Conservation (phyloP, 2,888 invertebrate species). For the Cartodere bifasciata region DNA sequence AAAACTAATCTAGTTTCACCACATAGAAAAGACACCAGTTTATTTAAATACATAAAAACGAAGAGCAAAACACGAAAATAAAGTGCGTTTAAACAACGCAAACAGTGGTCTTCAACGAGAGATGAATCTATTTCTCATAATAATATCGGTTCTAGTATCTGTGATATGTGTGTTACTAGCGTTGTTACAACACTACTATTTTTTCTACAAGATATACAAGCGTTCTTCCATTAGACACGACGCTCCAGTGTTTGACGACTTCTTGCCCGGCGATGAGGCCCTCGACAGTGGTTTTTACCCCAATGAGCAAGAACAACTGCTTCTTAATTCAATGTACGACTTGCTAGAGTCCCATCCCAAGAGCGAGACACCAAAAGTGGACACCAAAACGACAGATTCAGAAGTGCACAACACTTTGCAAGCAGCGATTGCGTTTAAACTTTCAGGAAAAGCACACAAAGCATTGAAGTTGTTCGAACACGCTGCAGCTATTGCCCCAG, state of each 20-base stretch:
- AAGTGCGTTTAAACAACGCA: slow-evolving; percentile 1
- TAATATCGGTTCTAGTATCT: slow-evolving; percentile 30
- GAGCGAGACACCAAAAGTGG: slow-evolving; percentile 14
- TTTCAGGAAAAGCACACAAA: slow-evolving; percentile 70
- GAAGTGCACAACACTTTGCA: slow-evolving; percentile 80
- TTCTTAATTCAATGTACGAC: slow-evolving; percentile 25
- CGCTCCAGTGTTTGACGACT: slow-evolving; percentile 31
- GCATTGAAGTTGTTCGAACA: slow-evolving; percentile 80
- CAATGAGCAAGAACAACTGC: slow-evolving; percentile 20
- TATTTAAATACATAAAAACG: no score
- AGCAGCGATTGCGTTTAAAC: slow-evolving; percentile 75
- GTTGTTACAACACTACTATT: slow-evolving; percentile 30
- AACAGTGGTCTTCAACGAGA: no score
- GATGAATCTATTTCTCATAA: slow-evolving; percentile 20
- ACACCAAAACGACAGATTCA: slow-evolving; percentile 34
- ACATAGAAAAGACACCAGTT: no score
- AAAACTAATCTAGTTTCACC: no score
- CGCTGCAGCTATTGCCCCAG: slow-evolving; percentile 80
- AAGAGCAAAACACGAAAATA: neutral
- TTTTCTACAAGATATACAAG: slow-evolving; percentile 23
- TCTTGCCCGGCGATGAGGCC: slow-evolving; percentile 27
- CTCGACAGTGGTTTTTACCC: slow-evolving; percentile 15
- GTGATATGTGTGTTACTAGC: slow-evolving; percentile 32
- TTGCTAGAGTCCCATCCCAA: slow-evolving; percentile 22
- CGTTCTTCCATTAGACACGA: slow-evolving; percentile 21